Evolutionary conservation across 2,113 vertebrate genomes (phyloP).

Genomic region (Chloropsis hardwickii): DNA sequence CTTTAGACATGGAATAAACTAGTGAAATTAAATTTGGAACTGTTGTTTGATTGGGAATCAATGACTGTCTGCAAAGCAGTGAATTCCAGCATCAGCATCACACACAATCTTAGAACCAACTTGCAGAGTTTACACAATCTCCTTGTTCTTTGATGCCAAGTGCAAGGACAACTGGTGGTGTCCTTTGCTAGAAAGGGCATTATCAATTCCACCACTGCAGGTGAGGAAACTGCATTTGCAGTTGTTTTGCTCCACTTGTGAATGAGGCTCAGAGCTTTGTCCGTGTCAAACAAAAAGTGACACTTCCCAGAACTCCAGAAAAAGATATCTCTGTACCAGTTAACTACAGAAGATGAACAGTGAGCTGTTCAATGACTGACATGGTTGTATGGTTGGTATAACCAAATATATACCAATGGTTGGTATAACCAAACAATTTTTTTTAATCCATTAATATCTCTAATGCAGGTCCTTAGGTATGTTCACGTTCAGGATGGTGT

Average conservation of each 20-base stretch:
- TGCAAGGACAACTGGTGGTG: background rate
- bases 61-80: background rate
- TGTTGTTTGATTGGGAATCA: background rate
- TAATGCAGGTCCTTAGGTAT: background rate
- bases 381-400: background rate
- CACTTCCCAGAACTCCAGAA: background rate
- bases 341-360: background rate
- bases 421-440: background rate
- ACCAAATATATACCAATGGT: background rate
- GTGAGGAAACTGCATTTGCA: background rate
- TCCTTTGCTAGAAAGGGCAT: background rate
- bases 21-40: background rate
- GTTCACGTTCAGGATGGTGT: background rate
- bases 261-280: background rate
- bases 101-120: background rate
- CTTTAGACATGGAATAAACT: background rate
- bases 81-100: background rate
- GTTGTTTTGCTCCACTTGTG: background rate
- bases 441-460: background rate
- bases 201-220: background rate
- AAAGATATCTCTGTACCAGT: background rate
- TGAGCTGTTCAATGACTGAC: background rate
- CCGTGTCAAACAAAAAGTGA: background rate
- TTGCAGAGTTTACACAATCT: background rate
- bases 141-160: background rate